phyloP scores from a whole-genome alignment of 2,888 invertebrate genomes.

The Margaritifera margaritifera region DNA sequence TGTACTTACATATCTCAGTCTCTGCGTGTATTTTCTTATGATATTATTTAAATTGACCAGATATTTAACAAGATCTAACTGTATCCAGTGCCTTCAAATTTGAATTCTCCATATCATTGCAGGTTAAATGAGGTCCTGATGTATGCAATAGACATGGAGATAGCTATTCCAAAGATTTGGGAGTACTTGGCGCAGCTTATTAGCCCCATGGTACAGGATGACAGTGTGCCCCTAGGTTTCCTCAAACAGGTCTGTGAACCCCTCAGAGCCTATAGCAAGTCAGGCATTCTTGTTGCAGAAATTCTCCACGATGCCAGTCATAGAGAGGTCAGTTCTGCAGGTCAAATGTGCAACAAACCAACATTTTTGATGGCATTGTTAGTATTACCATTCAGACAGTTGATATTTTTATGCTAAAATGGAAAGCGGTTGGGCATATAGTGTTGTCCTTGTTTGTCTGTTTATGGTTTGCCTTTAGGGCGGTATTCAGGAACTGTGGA shows the following conservation, averaged over 20 bases:
- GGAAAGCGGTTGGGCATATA: too few relatives aligned
- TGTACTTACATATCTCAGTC: too few relatives aligned
- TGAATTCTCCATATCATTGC: conserved; percentile 21
- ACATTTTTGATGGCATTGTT: too few relatives aligned
- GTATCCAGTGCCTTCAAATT: not conserved
- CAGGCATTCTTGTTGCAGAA: conserved; percentile 76
- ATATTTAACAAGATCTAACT: too few relatives aligned
- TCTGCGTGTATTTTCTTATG: too few relatives aligned
- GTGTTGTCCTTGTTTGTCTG: too few relatives aligned
- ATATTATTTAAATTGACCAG: too few relatives aligned
- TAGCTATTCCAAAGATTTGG: conserved; percentile 91
- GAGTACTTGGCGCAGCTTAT: conserved; percentile 85
- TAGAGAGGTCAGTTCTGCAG: conserved; percentile 60
- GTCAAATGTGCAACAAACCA: not conserved
- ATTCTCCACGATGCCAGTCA: conserved; percentile 75
- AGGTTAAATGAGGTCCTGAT: conserved; percentile 81
- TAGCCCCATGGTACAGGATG: conserved; percentile 72
- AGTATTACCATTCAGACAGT: too few relatives aligned
- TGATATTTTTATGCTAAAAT: too few relatives aligned
- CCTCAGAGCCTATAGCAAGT: conserved; percentile 55
- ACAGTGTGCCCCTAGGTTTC: conserved; percentile 59
- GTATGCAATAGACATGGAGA: conserved; percentile 81
- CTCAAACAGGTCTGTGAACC: conserved; percentile 64
- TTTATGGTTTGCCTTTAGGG: too few relatives aligned
- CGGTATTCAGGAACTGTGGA: too few relatives aligned